phyloP scores from a whole-genome alignment of 2,797 vertebrate species.

The Enteromius unitaeniatus region DNA sequence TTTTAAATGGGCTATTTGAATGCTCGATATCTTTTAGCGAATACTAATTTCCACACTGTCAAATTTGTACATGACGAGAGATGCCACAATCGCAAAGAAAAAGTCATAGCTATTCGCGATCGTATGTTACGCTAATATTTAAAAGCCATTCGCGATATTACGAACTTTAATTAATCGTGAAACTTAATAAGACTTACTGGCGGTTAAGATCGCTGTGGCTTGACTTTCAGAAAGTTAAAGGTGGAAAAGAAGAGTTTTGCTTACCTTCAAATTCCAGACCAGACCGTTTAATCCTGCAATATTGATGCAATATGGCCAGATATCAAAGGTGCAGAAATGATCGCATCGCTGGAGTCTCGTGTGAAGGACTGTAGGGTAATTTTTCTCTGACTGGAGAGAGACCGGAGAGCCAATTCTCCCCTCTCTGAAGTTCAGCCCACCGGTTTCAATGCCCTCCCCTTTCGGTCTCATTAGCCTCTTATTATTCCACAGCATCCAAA shows the following conservation, averaged over 20 bases:
- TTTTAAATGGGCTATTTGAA: background rate
- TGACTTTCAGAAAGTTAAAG: conserved; percentile 12
- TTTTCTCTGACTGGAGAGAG: conserved; percentile 43
- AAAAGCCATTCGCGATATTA: background rate
- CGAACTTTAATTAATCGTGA: background rate
- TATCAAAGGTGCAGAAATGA: conserved; percentile 21
- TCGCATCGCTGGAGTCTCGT: conserved; percentile 34
- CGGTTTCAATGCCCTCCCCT: conserved; percentile 36
- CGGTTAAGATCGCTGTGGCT: background rate
- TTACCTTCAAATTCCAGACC: conserved; percentile 35
- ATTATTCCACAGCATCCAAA: conserved; percentile 42
- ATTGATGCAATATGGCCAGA: background rate
- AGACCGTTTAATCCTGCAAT: conserved; percentile 12
- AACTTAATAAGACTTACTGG: background rate
- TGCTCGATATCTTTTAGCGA: background rate
- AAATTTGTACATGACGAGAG: background rate
- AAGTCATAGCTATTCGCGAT: background rate
- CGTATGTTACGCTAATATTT: background rate
- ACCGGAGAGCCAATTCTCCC: conserved; percentile 8
- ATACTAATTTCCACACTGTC: background rate
- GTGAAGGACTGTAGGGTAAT: conserved; percentile 29
- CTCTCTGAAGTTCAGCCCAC: conserved; percentile 30
- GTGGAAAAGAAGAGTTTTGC: background rate
- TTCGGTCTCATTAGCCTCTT: conserved; percentile 36
- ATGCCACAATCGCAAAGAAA: background rate